Evolutionary conservation across 2,888 invertebrate genomes (phyloP).

Genomic region (Rosalia funebris): DNA sequence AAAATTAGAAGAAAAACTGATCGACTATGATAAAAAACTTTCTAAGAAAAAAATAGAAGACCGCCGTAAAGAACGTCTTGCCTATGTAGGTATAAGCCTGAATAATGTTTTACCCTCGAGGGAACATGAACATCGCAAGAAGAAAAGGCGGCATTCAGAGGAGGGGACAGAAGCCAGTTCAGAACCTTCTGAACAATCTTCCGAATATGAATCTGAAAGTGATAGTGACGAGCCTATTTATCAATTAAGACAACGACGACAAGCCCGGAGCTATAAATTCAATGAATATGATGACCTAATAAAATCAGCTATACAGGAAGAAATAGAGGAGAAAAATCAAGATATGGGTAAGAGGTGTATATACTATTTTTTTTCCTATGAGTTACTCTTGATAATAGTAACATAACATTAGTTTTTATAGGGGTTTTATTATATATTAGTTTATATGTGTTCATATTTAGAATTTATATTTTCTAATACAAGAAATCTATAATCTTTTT

Average conservation of each 20-base stretch:
- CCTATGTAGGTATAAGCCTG: slow-evolving; percentile 79
- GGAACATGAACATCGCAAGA: slow-evolving; percentile 55
- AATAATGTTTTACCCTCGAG: slow-evolving; percentile 73
- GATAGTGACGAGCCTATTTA: slow-evolving; percentile 82
- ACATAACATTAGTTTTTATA: too few species aligned
- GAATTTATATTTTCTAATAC: too few species aligned
- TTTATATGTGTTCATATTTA: too few species aligned
- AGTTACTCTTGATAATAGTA: neutral
- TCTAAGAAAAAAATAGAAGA: slow-evolving; percentile 75
- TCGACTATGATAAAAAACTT: slow-evolving; percentile 79
- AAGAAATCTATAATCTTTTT: too few species aligned
- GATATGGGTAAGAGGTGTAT: slow-evolving; percentile 37
- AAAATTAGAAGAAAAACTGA: slow-evolving; percentile 78
- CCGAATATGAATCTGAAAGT: slow-evolving; percentile 43
- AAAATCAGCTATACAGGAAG: slow-evolving; percentile 87
- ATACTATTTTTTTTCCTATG: neutral
- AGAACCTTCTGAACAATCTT: slow-evolving; percentile 25
- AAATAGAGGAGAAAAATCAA: slow-evolving; percentile 67
- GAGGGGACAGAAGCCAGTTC: slow-evolving; percentile 38
- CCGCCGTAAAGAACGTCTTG: slow-evolving; percentile 74
- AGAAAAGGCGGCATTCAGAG: slow-evolving; percentile 43
- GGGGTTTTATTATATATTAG: too few species aligned
- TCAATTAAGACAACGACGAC: slow-evolving; percentile 82
- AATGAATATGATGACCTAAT: slow-evolving; percentile 97
- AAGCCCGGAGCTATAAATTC: slow-evolving; percentile 84